phyloP scores from a whole-genome alignment of 2,113 vertebrate species.

The Sterrhoptilus dennistouni region DNA sequence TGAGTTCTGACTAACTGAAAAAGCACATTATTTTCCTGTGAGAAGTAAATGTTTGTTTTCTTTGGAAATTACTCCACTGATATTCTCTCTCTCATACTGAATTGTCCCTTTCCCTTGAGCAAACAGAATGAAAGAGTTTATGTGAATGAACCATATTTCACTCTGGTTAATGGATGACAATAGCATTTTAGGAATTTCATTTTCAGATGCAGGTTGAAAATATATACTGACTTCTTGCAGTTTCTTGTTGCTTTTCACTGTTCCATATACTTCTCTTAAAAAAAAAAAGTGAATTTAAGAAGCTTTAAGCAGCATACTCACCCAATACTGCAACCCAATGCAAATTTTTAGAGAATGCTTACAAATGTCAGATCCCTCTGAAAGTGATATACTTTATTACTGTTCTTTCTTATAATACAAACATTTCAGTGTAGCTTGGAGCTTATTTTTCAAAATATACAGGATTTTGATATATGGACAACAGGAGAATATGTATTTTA shows the following conservation, averaged over 20 bases:
- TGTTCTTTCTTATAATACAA: conserved; percentile 61
- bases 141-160: neutral
- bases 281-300: neutral
- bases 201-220: neutral
- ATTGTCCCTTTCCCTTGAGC: neutral
- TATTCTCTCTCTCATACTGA: conserved; percentile 30
- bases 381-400: conserved; percentile 59
- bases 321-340: conserved; percentile 9
- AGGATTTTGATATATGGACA: conserved; percentile 38
- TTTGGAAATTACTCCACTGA: conserved; percentile 34
- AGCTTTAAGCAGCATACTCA: neutral
- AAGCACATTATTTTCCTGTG: neutral
- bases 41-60: conserved; percentile 27
- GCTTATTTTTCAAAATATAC: conserved; percentile 27
- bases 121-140: neutral
- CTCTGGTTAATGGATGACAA: neutral
- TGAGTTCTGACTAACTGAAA: conserved; percentile 46
- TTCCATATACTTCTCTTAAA: neutral
- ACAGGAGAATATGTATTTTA: conserved; percentile 39
- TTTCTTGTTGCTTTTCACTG: neutral
- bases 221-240: neutral
- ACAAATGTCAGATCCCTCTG: conserved; percentile 53
- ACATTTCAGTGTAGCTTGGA: conserved; percentile 44
- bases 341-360: conserved; percentile 52
- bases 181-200: conserved; percentile 7